A percentile compares a stretch with the other conserved stretches of the same genome.
These are phyloP conservation scores for Harpagoxenus sublaevis DNA, from an alignment of 2,888 invertebrate genomes.

Conservation along the genomic window DNA sequence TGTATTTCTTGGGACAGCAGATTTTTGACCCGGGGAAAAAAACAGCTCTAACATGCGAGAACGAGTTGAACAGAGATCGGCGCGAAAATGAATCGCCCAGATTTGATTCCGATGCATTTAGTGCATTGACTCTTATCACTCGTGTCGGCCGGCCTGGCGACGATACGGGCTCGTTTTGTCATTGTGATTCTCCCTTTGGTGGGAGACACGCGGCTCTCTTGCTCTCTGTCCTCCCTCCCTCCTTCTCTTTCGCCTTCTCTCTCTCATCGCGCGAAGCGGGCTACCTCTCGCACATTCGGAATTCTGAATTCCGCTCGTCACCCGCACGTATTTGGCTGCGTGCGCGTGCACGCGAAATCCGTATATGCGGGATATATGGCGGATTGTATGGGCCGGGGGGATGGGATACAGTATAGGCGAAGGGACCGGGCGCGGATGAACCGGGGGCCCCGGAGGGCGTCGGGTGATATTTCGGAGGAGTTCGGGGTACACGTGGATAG, in stretches of 20 bases:
- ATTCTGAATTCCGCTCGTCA: conserved; percentile 75
- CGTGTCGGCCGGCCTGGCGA: conserved; percentile 77
- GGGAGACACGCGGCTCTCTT: conserved; percentile 1
- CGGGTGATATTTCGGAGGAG: conserved; percentile 60
- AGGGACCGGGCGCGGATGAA: conserved; percentile 35
- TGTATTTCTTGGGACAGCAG: neutral
- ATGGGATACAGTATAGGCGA: neutral
- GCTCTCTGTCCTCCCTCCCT: neutral
- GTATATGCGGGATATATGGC: conserved; percentile 64
- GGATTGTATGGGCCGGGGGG: conserved; percentile 7
- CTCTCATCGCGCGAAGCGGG: neutral
- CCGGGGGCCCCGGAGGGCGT: conserved; percentile 30
- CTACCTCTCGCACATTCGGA: conserved; percentile 65
- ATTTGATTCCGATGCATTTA: conserved; percentile 81
- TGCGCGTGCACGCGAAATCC: conserved; percentile 47
- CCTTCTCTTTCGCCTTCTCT: neutral
- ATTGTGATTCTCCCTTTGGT: conserved; percentile 75
- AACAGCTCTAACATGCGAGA: conserved; percentile 8
- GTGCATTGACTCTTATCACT: conserved; percentile 80
- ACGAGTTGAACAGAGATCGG: neutral
- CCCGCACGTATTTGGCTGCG: conserved; percentile 63
- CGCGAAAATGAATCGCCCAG: conserved; percentile 64
- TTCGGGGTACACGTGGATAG: conserved; percentile 56
- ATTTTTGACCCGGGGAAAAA: conserved; percentile 9
- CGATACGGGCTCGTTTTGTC: conserved; percentile 80